A percentile compares a stretch with the other conserved stretches of the same genome.
These are phyloP conservation scores for Saccostrea glomerata DNA, from an alignment of 1,140 invertebrate species.

Conservation along the genomic window DNA sequence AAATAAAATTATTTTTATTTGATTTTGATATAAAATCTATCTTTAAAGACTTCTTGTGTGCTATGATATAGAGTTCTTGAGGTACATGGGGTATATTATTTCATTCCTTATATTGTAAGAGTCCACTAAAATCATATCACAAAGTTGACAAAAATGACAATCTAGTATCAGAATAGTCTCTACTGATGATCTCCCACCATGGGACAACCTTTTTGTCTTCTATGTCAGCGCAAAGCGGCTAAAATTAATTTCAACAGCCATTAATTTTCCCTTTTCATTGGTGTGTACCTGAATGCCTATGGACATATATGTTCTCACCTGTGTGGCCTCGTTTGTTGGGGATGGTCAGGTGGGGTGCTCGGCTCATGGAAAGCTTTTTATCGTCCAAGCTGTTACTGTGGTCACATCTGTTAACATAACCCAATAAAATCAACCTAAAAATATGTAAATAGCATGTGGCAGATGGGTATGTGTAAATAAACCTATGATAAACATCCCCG, in stretches of 20 bases:
- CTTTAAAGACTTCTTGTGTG: too few species aligned
- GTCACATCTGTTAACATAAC: constrained; percentile 22
- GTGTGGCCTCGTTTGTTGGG: not conserved
- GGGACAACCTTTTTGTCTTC: too few species aligned
- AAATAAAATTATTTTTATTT: too few species aligned
- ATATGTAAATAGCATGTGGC: constrained; percentile 36
- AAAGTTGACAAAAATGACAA: too few species aligned
- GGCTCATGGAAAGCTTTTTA: constrained; percentile 23
- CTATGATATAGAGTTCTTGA: too few species aligned
- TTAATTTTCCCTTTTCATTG: not conserved
- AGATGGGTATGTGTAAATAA: constrained; percentile 34
- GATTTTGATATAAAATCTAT: too few species aligned
- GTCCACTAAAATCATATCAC: too few species aligned
- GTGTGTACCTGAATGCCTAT: constrained; percentile 2
- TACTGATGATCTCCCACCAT: too few species aligned
- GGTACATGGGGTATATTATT: too few species aligned
- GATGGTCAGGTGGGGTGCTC: not conserved
- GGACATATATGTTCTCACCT: not conserved
- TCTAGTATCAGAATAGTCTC: too few species aligned
- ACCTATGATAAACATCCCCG: not conserved
- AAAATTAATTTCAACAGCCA: not conserved
- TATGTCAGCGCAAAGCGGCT: not conserved
- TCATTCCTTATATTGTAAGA: too few species aligned
- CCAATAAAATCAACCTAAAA: constrained; percentile 31
- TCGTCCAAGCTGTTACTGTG: constrained; percentile 26